Evolutionary conservation across 2,113 vertebrate genomes (phyloP), one percentile per base, ranked within the genome.

Genomic region (Thryonomys swinderianus): DNA sequence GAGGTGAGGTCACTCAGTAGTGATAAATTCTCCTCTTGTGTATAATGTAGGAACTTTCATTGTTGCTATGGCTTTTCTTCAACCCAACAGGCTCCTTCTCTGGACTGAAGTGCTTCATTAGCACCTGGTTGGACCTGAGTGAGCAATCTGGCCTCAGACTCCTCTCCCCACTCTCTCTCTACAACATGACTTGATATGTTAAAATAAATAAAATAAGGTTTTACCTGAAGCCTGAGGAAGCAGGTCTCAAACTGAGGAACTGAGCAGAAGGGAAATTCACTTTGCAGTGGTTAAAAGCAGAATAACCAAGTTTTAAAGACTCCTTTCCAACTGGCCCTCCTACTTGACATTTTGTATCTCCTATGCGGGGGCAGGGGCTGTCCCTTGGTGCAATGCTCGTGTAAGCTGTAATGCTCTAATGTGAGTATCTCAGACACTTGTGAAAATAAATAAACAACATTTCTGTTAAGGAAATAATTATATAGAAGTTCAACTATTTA

Each of bases 401-500:
- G 45, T 96, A 73, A 42, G 76, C 32, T 57, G 10, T 25, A 84
- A 73, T 61, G 78, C 0, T 67, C 1, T 73, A 66, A 94, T 55
- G 34, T 73, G 64, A 59, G 76, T 87, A 84, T 74, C 86, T 34
- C 73, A 96, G 91, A 91, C 32, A 51, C n/a, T 96, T 96, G 32
- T 11, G 4, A 95, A 93, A 95, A 88, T 61, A 40, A 55, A 23
- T 82, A 92, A 48, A 1, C 51, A 95, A 57, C 85, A 40, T 96
- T 93, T 95, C 71, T 88, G 55, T 57, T 92, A 93, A 40, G 64
- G 62, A 88, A n/a, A 96, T 11, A 53, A 93, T 91, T 95, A 88
- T 96, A 53, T 80, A 95, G 9, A 34, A 55, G 82, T 82, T 96
- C 96, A 96, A 85, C 78, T 96, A 92, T 67, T 86, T 11, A 88